Base-by-base conservation (phyloP, 2,113 vertebrate genomes). In the Meriones unguiculatus region DNA sequence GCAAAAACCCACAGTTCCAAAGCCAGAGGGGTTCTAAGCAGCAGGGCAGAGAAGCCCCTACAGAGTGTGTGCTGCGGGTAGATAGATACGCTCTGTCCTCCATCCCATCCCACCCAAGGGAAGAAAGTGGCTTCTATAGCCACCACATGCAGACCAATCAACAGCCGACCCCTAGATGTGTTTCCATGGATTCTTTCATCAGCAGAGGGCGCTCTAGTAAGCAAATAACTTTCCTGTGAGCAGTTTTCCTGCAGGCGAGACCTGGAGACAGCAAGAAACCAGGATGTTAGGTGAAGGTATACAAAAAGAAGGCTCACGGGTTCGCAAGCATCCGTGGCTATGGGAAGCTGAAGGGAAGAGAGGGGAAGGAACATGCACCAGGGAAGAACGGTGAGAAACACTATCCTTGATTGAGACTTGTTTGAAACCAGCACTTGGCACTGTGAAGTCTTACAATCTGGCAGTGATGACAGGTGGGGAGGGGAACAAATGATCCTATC, bases 191-290 rank as follows among this genome's bases (percentile, higher is more conserved):
- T 5, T 73, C 28, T 0, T 84, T 59, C 25, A 92, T 91, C 98
- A 97, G 97, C 97, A 98, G 98, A 98, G 97, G 98, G 98, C 92
- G 96, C 97, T 96, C 96, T 93, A 94, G 93, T 84, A 96, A 98
- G 93, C 96, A 91, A 69, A 94, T 95, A 86, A 94, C 86, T 69
- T 87, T 59, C 76, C 81, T 93, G 88, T 38, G 65, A 28, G 41
- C 3, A 46, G 73, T 54, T 86, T 46, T 82, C 25, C 86, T 46
- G 59, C 9, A 32, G 67, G 30, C 54, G 38, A 72, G 32, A 52
- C 32, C 28, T 13, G 20, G 87, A 88, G 80, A 38, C 10, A 18
- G 35, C 25, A 24, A 69, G 64, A 70, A 84, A 46, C 6, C 0
- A 10, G 50, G 75, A 4, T 82, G 28, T 41, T 50, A 20, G 35